phyloP scores from a whole-genome alignment of 2,113 vertebrate genomes.

The Gadus chalcogrammus region DNA sequence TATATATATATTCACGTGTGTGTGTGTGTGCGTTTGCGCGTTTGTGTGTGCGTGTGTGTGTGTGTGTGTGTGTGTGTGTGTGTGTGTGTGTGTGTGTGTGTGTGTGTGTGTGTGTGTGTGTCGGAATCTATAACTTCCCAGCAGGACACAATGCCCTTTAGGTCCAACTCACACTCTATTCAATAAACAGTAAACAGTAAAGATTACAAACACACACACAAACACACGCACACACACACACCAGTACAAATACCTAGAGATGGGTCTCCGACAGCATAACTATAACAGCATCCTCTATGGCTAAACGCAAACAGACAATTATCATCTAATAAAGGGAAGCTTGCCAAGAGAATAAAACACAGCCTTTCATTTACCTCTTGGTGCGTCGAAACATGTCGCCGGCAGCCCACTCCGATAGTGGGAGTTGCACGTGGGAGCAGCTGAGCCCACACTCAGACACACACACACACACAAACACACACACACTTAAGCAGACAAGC shows the following conservation, averaged over 20 bases:
- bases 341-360: slow-evolving; percentile 22
- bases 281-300: slow-evolving; percentile 7
- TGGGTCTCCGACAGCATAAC: slow-evolving; percentile 27
- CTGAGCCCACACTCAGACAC: slow-evolving; percentile 37
- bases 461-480: slow-evolving; percentile 11
- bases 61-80: too few relatives aligned
- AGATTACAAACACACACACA: not conserved
- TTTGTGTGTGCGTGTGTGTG: too few relatives aligned
- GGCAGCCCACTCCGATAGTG: slow-evolving; percentile 50
- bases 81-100: too few relatives aligned
- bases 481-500: slow-evolving; percentile 17
- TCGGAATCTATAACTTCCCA: not conserved
- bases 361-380: slow-evolving; percentile 72
- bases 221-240: slow-evolving; percentile 25
- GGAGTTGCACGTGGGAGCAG: slow-evolving; percentile 63
- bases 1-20: not conserved
- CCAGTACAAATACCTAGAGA: slow-evolving; percentile 30
- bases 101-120: too few relatives aligned
- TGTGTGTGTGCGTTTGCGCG: not conserved
- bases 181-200: not conserved
- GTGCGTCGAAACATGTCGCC: slow-evolving; percentile 81
- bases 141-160: not conserved
- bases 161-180: slow-evolving; percentile 30
- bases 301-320: not conserved
- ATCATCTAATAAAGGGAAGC: not conserved